phyloP scores from a whole-genome alignment of 2,797 vertebrate species.

The Scyliorhinus canicula region DNA sequence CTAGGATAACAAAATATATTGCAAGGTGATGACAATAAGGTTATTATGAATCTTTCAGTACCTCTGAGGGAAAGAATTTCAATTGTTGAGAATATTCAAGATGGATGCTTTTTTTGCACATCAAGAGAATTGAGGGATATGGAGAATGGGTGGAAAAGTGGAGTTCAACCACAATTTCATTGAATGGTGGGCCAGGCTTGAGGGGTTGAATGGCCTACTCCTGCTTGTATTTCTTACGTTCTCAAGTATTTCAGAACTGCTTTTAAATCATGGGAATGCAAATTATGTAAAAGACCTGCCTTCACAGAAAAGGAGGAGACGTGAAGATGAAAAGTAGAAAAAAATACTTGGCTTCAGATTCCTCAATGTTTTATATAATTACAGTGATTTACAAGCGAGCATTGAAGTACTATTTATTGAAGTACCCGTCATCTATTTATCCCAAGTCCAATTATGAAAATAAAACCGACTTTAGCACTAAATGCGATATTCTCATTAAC shows the following conservation, averaged over 20 bases:
- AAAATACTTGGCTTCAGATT: not conserved
- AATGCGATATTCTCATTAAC: not conserved
- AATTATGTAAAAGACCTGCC: not conserved
- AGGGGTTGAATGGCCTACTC: not conserved
- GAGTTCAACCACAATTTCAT: not conserved
- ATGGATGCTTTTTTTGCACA: not conserved
- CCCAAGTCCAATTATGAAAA: constrained; percentile 18
- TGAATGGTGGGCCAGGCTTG: not conserved
- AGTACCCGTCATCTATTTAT: not conserved
- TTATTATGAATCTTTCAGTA: not conserved
- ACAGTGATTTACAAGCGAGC: not conserved
- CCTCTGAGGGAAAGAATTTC: not conserved
- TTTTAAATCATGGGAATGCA: not conserved
- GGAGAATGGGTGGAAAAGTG: not conserved
- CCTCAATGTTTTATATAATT: not conserved
- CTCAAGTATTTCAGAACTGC: not conserved
- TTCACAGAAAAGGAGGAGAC: not conserved
- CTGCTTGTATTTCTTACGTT: not conserved
- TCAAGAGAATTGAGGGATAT: not conserved
- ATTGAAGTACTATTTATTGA: constrained; percentile 26
- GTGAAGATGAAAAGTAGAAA: not conserved
- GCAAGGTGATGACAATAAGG: too few species aligned
- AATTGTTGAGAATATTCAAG: not conserved
- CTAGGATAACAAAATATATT: too few species aligned
- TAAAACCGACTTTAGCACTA: not conserved